Evolutionary conservation across 2,113 vertebrate species (phyloP).

Genomic region (Anser brachyrhynchus): DNA sequence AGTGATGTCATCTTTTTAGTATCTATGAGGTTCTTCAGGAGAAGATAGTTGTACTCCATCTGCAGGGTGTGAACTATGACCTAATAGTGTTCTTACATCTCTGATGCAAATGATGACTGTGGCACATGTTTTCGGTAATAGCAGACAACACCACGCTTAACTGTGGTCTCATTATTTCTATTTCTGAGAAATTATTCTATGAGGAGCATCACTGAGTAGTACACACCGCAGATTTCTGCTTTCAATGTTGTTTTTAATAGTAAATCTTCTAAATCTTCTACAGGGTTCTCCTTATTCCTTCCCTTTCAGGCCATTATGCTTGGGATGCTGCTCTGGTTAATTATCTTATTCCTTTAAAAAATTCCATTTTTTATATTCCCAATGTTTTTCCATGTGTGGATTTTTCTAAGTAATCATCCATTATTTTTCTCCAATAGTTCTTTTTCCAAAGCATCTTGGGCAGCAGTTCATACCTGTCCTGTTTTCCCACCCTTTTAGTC

Average conservation of each 20-base stretch:
- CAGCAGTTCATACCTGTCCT: background rate
- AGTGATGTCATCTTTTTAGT: background rate
- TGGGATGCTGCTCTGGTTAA: background rate
- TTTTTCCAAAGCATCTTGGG: background rate
- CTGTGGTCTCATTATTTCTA: background rate
- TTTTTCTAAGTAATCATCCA: background rate
- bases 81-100: conserved; percentile 8
- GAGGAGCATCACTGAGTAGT: background rate
- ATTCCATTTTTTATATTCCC: background rate
- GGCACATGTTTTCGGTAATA: background rate
- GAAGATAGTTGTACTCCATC: background rate
- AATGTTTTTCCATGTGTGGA: background rate
- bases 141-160: background rate
- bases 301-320: background rate
- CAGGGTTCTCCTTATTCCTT: background rate
- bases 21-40: background rate
- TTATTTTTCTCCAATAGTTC: background rate
- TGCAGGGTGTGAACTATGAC: conserved; percentile 29
- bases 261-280: background rate
- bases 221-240: background rate
- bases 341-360: background rate
- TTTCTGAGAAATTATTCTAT: background rate
- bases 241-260: background rate
- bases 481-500: background rate
- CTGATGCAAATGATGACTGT: background rate